Evolutionary conservation across 1,140 invertebrate species (phyloP).

Genomic region (Calliopsis andreniformis): DNA sequence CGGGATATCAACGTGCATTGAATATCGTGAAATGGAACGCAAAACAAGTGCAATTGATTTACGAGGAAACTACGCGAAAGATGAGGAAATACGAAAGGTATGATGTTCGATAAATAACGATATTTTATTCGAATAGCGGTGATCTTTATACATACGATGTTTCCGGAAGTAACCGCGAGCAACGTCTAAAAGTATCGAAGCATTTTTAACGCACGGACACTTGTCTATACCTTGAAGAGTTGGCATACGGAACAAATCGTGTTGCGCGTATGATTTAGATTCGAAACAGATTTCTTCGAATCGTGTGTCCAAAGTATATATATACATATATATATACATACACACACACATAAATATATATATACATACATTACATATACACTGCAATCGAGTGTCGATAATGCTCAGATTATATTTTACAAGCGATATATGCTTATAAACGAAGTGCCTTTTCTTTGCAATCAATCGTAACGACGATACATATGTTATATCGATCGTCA

Average conservation of each 20-base stretch:
- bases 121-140: conserved; percentile 39
- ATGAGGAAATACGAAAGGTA: conserved; percentile 3
- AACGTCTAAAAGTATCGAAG: conserved; percentile 51
- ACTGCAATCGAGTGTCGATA: conserved; percentile 47
- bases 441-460: conserved; percentile 71
- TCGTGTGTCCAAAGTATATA: conserved; percentile 48
- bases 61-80: neutral
- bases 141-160: conserved; percentile 44
- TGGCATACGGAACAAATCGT: conserved; percentile 51
- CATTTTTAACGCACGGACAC: conserved; percentile 52
- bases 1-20: conserved; percentile 9
- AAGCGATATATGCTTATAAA: conserved; percentile 63
- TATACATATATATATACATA: conserved; percentile 14
- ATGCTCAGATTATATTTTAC: conserved; percentile 58
- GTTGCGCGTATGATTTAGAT: conserved; percentile 47
- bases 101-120: conserved; percentile 27
- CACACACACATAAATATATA: neutral
- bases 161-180: conserved; percentile 40
- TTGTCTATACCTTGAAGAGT: conserved; percentile 51
- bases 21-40: conserved; percentile 30
- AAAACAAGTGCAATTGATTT: conserved; percentile 62
- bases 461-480: conserved; percentile 63
- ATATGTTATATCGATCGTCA: conserved; percentile 56
- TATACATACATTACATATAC: conserved; percentile 10
- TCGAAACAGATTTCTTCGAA: conserved; percentile 45